These are phyloP conservation scores for Drosophila anomelani DNA, from an alignment of 2,888 invertebrate genomes.

Conservation along the genomic window DNA sequence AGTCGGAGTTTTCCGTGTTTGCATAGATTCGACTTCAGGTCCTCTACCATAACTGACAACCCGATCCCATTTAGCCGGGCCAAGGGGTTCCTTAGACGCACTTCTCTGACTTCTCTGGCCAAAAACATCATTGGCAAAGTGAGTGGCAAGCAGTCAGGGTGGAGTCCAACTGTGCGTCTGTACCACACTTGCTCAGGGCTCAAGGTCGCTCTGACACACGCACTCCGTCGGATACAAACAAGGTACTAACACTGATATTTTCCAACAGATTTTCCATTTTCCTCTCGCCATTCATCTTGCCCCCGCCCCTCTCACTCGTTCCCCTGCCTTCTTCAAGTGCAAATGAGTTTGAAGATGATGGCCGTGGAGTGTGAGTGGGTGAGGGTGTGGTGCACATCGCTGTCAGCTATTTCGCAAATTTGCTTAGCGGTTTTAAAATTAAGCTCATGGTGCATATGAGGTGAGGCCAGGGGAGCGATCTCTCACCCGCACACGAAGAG, in stretches of 20 bases:
- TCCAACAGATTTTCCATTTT: slow-evolving; percentile 25
- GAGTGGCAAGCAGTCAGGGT: slow-evolving; percentile 4
- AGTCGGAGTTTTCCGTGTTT: background rate
- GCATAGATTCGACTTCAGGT: background rate
- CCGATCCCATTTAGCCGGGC: background rate
- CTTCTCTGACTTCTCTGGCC: slow-evolving; percentile 14
- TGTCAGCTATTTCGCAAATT: slow-evolving; percentile 72
- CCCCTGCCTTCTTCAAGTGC: slow-evolving; percentile 71
- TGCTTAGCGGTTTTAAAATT: slow-evolving; percentile 77
- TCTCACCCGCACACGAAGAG: slow-evolving; percentile 2
- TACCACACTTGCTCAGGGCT: slow-evolving; percentile 36
- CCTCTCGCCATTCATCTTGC: slow-evolving; percentile 8
- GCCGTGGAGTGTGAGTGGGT: slow-evolving; percentile 21
- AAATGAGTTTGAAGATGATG: slow-evolving; percentile 62
- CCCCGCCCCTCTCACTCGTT: slow-evolving; percentile 17
- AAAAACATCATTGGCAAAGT: slow-evolving; percentile 14
- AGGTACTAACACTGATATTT: slow-evolving; percentile 10
- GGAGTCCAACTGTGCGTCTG: slow-evolving; percentile 29
- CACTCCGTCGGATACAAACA: slow-evolving; percentile 16
- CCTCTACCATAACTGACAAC: background rate
- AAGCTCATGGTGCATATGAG: slow-evolving; percentile 55
- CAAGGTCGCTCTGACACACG: slow-evolving; percentile 59
- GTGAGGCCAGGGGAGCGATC: slow-evolving; percentile 35
- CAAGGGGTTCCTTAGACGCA: slow-evolving; percentile 11
- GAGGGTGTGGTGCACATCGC: slow-evolving; percentile 42